Percentiles rank a stretch among this genome's conserved stretches.
phyloP scores from a whole-genome alignment of 2,888 invertebrate genomes.

The Hypomecis atomaria region DNA sequence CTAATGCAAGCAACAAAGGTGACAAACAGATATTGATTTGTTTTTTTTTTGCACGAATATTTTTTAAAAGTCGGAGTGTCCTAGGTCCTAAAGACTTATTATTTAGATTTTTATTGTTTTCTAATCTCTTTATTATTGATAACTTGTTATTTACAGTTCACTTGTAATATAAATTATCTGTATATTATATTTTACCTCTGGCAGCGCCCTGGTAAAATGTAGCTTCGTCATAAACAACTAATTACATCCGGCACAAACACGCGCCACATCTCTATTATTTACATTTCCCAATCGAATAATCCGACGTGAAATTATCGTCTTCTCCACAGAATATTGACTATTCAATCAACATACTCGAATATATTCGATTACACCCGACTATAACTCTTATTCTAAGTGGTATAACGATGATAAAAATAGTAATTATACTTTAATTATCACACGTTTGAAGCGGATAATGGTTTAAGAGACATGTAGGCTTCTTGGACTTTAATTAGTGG shows the following conservation, averaged over 20 bases:
- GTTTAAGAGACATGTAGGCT: conserved; percentile 29
- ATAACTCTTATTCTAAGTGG: conserved; percentile 13
- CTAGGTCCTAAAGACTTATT: no score
- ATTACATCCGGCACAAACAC: conserved; percentile 2
- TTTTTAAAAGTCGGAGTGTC: no score
- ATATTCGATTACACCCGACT: conserved; percentile 7
- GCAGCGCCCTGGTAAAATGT: no score
- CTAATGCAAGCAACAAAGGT: no score
- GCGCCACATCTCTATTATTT: background rate
- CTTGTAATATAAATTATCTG: no score
- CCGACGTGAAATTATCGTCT: conserved; percentile 3
- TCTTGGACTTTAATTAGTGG: conserved; percentile 29
- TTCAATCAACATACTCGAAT: background rate
- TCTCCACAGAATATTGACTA: background rate
- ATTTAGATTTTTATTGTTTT: no score
- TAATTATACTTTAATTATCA: conserved; percentile 37
- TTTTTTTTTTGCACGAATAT: no score
- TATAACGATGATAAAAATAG: conserved; percentile 29
- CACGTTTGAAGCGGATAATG: conserved; percentile 34
- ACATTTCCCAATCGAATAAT: conserved; percentile 6
- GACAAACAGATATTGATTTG: no score
- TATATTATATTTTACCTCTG: no score
- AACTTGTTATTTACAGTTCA: no score
- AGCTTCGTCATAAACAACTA: no score
- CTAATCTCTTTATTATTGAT: no score